These are phyloP conservation scores for Lepus oiostolus DNA, from an alignment of 2,797 vertebrate genomes.

Conservation along the genomic window DNA sequence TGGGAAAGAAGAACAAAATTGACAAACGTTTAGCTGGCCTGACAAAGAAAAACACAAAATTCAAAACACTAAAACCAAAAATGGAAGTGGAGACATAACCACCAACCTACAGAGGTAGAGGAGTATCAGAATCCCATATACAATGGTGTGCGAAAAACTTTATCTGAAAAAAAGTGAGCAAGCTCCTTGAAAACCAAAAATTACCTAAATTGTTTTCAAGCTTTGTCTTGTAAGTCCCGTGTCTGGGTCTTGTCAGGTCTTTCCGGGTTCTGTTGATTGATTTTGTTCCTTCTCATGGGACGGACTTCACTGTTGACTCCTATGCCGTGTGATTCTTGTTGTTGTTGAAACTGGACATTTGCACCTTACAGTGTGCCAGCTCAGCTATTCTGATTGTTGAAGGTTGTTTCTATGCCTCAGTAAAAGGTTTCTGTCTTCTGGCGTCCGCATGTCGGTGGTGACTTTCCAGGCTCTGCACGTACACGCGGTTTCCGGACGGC, in stretches of 20 bases:
- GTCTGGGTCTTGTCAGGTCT: background rate
- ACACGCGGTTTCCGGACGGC: background rate
- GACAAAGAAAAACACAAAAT: background rate
- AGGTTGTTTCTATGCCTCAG: background rate
- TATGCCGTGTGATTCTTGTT: background rate
- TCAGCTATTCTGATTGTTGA: background rate
- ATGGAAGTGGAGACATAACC: background rate
- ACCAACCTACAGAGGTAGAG: background rate
- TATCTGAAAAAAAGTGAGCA: too few species aligned
- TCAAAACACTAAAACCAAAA: background rate
- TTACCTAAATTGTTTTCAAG: background rate
- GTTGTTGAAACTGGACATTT: background rate
- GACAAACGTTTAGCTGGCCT: too few species aligned
- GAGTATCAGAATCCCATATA: too few species aligned
- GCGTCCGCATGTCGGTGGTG: background rate
- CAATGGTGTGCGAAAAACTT: too few species aligned
- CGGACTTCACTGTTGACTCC: background rate
- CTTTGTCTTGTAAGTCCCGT: background rate
- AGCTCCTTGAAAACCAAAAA: too few species aligned
- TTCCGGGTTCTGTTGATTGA: background rate
- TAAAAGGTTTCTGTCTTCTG: background rate
- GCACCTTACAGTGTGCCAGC: background rate
- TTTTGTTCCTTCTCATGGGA: background rate
- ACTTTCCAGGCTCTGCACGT: background rate
- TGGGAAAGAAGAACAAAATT: background rate